phyloP scores from a whole-genome alignment of 1,140 invertebrate species.

The Physella acuta region DNA sequence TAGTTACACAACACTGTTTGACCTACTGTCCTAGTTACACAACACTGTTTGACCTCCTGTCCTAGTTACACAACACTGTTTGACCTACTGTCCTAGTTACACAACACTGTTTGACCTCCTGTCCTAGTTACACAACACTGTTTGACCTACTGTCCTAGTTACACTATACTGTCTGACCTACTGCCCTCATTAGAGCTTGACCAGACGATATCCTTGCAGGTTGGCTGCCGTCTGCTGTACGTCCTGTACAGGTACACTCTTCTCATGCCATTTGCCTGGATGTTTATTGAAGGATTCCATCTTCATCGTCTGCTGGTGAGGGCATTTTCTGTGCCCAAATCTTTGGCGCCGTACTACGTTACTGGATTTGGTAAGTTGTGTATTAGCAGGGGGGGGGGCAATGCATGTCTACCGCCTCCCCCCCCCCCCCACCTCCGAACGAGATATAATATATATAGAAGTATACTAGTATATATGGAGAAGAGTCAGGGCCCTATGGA shows the following conservation, averaged over 20 bases:
- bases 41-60: too few species aligned
- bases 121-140: too few species aligned
- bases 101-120: too few species aligned
- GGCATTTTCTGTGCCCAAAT: slow-evolving; percentile 64
- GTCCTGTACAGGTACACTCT: slow-evolving; percentile 44
- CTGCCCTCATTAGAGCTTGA: too few species aligned
- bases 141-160: too few species aligned
- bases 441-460: background rate
- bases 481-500: too few species aligned
- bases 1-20: too few species aligned
- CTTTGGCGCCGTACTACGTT: slow-evolving; percentile 61
- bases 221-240: slow-evolving; percentile 48
- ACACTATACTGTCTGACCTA: too few species aligned
- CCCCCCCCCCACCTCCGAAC: background rate
- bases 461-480: background rate
- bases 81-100: too few species aligned
- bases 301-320: slow-evolving; percentile 64
- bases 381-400: too few species aligned
- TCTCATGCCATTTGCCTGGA: slow-evolving; percentile 54
- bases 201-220: slow-evolving; percentile 36
- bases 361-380: slow-evolving; percentile 64
- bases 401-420: background rate
- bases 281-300: slow-evolving; percentile 66
- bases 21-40: too few species aligned
- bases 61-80: too few species aligned